Evolutionary conservation across 1,140 invertebrate species (phyloP), one percentile per base, ranked within the genome.

Genomic region (Leucophenga varia): DNA sequence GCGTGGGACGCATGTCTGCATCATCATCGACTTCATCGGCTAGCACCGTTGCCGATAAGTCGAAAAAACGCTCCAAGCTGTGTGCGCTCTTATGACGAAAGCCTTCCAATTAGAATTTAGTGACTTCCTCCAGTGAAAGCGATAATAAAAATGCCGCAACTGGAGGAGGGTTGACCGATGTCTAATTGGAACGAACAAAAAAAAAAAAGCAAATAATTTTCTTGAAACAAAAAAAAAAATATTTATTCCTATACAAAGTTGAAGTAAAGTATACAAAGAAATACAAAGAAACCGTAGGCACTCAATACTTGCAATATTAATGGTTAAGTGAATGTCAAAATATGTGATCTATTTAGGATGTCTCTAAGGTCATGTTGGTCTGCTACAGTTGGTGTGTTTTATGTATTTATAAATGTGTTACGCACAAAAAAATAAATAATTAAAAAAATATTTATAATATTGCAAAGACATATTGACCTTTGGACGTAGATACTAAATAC

Each of bases 51-150:
- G 34, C 40, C 30, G 70, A 74, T 43, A 75, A 75, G 46, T 59
- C 54, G 30, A 75, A 75, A 45, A 75, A 75, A 39, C 68, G 73
- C 10, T 75, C 73, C 44, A 75, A 75, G 52, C 41, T 75, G 38
- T 75, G 73, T 42, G 56, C 68, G 21, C 54, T 75, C 3, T 72
- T 75, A 70, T 75, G 73, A 75, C 73, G 70, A 70, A 73, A 73
- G 47, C 63, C 70, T 18, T 73, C 70, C 48, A 73, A 72, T 73
- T 73, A 73, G 70, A 73, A 69, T 64, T 59, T 68, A 51, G 43
- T 53, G 63, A 71, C 67, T 52, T 55, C 67, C 60, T 61, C 63
- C 47, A 60, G 36, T 43, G 52, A 59, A 34, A 30, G 54, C 36
- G 55, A 48, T 57, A 61, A 53, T 54, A 60, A 64, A 42, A 57